These are phyloP conservation scores for Pyralis farinalis DNA, from an alignment of 2,888 invertebrate genomes.

Conservation along the genomic window DNA sequence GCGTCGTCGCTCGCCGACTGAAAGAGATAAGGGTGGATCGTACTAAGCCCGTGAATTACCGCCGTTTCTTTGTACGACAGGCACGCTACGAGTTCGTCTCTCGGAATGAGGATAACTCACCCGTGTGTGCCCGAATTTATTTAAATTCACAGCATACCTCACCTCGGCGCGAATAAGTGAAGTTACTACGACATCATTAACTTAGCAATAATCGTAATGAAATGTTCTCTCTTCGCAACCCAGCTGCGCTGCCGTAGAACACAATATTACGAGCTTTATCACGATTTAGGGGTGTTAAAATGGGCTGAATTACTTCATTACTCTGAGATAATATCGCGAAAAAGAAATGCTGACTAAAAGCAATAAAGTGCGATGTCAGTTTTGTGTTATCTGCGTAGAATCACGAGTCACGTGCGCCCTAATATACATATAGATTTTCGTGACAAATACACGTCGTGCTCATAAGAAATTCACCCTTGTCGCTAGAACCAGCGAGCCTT, in stretches of 20 bases:
- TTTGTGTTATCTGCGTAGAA: constrained; percentile 28
- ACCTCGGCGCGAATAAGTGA: constrained; percentile 37
- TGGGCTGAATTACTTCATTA: constrained; percentile 39
- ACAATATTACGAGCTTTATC: constrained; percentile 53
- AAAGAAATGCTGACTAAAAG: constrained; percentile 33
- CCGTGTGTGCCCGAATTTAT: constrained; percentile 51
- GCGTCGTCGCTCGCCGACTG: constrained; percentile 52
- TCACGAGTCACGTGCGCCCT: constrained; percentile 28
- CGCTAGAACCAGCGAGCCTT: constrained; percentile 47
- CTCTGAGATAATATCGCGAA: constrained; percentile 28
- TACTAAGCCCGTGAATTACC: constrained; percentile 59
- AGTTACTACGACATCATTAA: constrained; percentile 64
- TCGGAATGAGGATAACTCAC: constrained; percentile 36
- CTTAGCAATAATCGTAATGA: constrained; percentile 62
- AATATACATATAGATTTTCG: constrained; percentile 53
- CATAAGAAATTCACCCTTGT: constrained; percentile 70
- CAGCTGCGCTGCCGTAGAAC: constrained; percentile 41
- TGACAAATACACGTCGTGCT: constrained; percentile 57
- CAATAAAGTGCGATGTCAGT: constrained; percentile 35
- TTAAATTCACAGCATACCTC: constrained; percentile 58
- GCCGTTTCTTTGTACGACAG: constrained; percentile 52
- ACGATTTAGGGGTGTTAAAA: constrained; percentile 41
- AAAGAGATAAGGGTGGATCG: constrained; percentile 59
- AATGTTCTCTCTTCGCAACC: constrained; percentile 50
- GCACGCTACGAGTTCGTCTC: constrained; percentile 33